phyloP scores from a whole-genome alignment of 2,888 invertebrate genomes.

The Drosophila kambysellisi region DNA sequence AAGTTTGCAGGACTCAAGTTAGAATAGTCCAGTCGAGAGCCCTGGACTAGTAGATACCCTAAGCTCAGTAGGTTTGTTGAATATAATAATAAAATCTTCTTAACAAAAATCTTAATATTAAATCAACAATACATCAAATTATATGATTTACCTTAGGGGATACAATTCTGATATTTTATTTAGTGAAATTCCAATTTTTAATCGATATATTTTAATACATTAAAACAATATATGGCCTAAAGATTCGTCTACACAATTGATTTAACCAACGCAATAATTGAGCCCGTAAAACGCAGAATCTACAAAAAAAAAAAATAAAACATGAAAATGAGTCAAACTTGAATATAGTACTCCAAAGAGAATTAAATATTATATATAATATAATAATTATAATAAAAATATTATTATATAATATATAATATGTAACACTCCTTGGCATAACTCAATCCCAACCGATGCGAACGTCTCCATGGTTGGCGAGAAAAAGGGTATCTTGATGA shows the following conservation, averaged over 20 bases:
- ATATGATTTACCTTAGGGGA: accelerated
- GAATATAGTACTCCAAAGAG: too few species aligned
- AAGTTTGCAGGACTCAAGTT: neutral
- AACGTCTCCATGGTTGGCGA: constrained; percentile 74
- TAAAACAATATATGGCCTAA: neutral
- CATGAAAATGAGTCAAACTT: neutral
- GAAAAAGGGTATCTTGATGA: constrained; percentile 78
- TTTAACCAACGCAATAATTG: constrained; percentile 68
- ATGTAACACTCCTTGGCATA: neutral
- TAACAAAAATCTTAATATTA: neutral
- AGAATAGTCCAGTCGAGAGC: neutral
- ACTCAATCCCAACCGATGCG: constrained; percentile 58
- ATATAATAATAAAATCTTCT: neutral
- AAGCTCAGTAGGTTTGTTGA: neutral
- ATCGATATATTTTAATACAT: neutral
- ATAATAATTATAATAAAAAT: neutral
- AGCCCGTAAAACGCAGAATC: constrained; percentile 73
- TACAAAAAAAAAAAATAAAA: neutral
- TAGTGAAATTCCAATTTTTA: neutral
- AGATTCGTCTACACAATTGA: constrained; percentile 52
- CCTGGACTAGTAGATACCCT: neutral
- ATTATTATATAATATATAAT: neutral
- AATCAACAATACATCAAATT: neutral
- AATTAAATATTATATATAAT: neutral
- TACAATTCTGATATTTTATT: neutral